Evolutionary conservation across 2,797 vertebrate species (phyloP).

Genomic region (Crocidura indochinensis): DNA sequence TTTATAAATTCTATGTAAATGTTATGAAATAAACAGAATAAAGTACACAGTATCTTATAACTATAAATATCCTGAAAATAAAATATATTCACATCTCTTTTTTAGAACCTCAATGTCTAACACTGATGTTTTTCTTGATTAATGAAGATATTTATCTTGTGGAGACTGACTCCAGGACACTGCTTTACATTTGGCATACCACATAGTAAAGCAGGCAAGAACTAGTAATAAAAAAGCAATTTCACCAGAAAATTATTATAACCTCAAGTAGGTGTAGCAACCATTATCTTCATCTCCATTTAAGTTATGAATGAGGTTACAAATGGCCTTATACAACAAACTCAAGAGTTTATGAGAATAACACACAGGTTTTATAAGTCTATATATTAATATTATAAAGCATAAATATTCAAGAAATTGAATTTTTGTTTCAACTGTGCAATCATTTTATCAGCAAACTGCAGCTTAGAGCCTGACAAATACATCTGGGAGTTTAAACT

Average conservation of each 20-base stretch:
- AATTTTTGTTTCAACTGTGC: conserved; percentile 10
- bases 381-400: conserved; percentile 14
- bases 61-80: conserved; percentile 14
- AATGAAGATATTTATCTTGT: conserved; percentile 8
- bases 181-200: conserved; percentile 48
- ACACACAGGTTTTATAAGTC: background rate
- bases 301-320: conserved; percentile 26
- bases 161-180: background rate
- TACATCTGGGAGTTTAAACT: conserved; percentile 19
- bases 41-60: background rate
- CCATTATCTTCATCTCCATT: conserved; percentile 1
- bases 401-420: background rate
- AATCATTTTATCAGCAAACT: background rate
- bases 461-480: conserved; percentile 1
- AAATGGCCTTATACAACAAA: background rate
- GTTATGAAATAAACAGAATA: background rate
- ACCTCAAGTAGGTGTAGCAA: background rate
- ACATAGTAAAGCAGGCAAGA: conserved; percentile 37
- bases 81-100: background rate
- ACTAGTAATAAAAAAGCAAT: conserved; percentile 26
- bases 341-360: background rate
- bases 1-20: background rate
- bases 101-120: background rate
- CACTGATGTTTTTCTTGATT: conserved; percentile 11
- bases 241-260: conserved; percentile 37